These are phyloP conservation scores for Drosophila repleta DNA, from an alignment of 1,140 invertebrate species.

Conservation along the genomic window DNA sequence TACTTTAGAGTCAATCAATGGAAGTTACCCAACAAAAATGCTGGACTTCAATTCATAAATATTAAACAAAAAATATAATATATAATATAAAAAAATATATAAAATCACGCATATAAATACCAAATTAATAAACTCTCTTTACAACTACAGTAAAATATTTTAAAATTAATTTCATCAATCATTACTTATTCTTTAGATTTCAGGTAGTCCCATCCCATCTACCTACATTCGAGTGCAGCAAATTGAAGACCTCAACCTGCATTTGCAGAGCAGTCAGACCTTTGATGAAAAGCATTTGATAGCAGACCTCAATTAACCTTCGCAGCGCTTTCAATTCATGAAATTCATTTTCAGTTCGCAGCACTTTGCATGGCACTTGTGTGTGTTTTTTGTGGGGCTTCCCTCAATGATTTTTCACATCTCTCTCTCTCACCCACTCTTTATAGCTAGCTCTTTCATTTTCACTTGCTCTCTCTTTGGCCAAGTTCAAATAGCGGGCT, in stretches of 20 bases:
- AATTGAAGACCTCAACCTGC: slow-evolving; percentile 22
- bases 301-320: slow-evolving; percentile 67
- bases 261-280: background rate
- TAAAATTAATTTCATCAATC: too few relatives aligned
- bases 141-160: too few relatives aligned
- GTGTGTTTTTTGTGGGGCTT: slow-evolving; percentile 53
- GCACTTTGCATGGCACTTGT: slow-evolving; percentile 38
- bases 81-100: too few relatives aligned
- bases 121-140: too few relatives aligned
- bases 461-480: slow-evolving; percentile 7
- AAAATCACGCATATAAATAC: too few relatives aligned
- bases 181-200: background rate
- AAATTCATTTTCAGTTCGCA: slow-evolving; percentile 43
- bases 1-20: too few relatives aligned
- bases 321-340: slow-evolving; percentile 43
- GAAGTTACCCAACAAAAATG: too few relatives aligned
- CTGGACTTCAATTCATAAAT: too few relatives aligned
- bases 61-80: too few relatives aligned
- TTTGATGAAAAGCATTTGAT: slow-evolving; percentile 7
- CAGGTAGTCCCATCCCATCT: background rate
- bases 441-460: background rate
- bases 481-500: slow-evolving; percentile 56
- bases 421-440: slow-evolving; percentile 16
- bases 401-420: slow-evolving; percentile 57
- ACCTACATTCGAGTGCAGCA: background rate